These are phyloP conservation scores for Seriola quinqueradiata DNA, from an alignment of 2,113 vertebrate species.

Conservation along the genomic window DNA sequence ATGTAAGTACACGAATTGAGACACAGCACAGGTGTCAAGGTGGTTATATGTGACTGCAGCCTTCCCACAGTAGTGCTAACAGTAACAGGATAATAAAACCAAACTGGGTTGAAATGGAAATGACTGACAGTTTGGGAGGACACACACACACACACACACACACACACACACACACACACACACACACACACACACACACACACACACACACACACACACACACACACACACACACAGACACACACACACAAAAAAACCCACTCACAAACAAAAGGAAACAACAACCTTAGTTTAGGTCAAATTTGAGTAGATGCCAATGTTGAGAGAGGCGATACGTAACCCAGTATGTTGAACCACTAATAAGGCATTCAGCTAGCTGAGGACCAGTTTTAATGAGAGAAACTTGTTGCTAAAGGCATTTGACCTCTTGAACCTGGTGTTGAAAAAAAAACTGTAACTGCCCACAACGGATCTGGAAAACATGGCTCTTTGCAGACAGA, in stretches of 20 bases:
- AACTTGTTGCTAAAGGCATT: constrained; percentile 40
- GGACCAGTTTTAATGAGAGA: constrained; percentile 60
- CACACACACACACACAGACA: not conserved
- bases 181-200: not conserved
- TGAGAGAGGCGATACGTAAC: constrained; percentile 22
- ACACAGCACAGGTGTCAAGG: not conserved
- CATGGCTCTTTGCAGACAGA: constrained; percentile 15
- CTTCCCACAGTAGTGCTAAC: not conserved
- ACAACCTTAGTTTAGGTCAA: constrained; percentile 18
- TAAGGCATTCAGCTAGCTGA: constrained; percentile 36
- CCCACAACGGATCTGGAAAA: constrained; percentile 31
- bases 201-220: not conserved
- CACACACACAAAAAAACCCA: not conserved
- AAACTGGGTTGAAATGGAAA: not conserved
- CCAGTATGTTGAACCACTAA: constrained; percentile 31
- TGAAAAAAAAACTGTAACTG: constrained; percentile 1
- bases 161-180: not conserved
- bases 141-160: not conserved
- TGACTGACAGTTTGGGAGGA: not conserved
- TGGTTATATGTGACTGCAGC: not conserved
- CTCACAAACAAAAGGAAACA: not conserved
- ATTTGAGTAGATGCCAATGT: constrained; percentile 43
- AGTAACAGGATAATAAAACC: not conserved
- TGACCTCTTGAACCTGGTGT: constrained; percentile 39
- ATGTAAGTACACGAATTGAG: too few species aligned